Evolutionary conservation across 2,888 invertebrate genomes (phyloP).

Genomic region (Helobdella robusta): DNA sequence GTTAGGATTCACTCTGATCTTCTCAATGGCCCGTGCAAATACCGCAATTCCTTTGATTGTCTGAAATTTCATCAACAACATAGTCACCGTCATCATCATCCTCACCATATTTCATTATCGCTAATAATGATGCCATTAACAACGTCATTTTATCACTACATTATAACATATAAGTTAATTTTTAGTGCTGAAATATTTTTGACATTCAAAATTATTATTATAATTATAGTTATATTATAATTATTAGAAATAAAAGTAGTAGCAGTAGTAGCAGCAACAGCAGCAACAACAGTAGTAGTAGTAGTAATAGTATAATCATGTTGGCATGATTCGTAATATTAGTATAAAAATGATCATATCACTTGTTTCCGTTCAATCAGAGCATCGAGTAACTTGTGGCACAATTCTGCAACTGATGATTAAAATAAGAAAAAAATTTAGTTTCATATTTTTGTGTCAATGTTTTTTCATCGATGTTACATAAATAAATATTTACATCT

Average conservation of each 20-base stretch:
- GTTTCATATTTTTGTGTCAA: neutral
- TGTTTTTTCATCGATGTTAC: neutral
- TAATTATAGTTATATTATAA: no score
- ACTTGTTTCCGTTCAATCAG: slow-evolving; percentile 64
- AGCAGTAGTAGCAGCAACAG: no score
- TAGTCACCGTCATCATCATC: neutral
- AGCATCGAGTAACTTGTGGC: slow-evolving; percentile 70
- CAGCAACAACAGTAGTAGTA: no score
- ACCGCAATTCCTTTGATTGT: slow-evolving; percentile 74
- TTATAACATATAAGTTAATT: no score
- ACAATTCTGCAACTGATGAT: slow-evolving; percentile 72
- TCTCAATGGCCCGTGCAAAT: slow-evolving; percentile 71
- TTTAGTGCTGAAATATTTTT: no score
- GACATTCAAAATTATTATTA: no score
- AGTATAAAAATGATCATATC: no score
- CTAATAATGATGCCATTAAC: neutral
- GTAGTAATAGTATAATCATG: no score
- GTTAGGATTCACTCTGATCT: slow-evolving; percentile 74
- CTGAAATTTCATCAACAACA: slow-evolving; percentile 42
- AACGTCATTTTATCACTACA: no score
- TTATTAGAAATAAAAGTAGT: no score
- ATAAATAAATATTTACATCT: neutral
- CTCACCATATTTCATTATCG: neutral
- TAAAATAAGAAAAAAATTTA: slow-evolving; percentile 15
- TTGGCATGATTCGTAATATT: no score